Base-by-base conservation (phyloP, 1,140 invertebrate species). In the Achroia grisella region DNA sequence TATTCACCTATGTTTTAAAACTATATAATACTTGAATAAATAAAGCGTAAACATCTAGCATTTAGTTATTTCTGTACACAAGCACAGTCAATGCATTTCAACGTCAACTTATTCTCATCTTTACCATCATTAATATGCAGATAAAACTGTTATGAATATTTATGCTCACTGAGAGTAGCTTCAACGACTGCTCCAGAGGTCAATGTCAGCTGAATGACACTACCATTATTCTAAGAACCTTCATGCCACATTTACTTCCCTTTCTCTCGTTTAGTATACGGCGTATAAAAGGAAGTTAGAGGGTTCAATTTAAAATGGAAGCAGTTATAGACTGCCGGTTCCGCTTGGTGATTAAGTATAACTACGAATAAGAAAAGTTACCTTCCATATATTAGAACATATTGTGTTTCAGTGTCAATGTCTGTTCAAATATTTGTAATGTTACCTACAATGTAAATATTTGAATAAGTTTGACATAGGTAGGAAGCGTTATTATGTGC, bases 161-260 rank as follows among this genome's bases (percentile, higher is more conserved):
- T 69, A 71, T 69, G 47, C 27, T 36, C 48, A 44, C 47, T 42
- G 64, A 66, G 56, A 61, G 65, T 64, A 56, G 56, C 60, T 60
- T 61, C 55, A 44, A 32, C 67, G 60, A 71, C 62, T 62, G 68
- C 47, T 53, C 49, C 47, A 59, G 71, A 67, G 75, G 75, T 79
- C 75, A 79, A 71, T 79, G 71, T 74, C 71, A 71, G 52, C 23
- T 47, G 53, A 57, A 68, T 59, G 55, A 57, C 28, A 52, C 53
- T 52, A 40, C 63, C 57, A 60, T 12, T 57, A 28, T 43, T 52
- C 0, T 13, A 11, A 56, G 66, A 53, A 36, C 61, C 47, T 46
- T 50, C 36, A 52, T 46, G 34, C 33, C 50, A 40, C 37, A 34
- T 51, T 44, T 13, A 36, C 30, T 56, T 51, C 41, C 56, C 42